Evolutionary conservation across 2,113 vertebrate species (phyloP).

Genomic region (Raja brachyura): DNA sequence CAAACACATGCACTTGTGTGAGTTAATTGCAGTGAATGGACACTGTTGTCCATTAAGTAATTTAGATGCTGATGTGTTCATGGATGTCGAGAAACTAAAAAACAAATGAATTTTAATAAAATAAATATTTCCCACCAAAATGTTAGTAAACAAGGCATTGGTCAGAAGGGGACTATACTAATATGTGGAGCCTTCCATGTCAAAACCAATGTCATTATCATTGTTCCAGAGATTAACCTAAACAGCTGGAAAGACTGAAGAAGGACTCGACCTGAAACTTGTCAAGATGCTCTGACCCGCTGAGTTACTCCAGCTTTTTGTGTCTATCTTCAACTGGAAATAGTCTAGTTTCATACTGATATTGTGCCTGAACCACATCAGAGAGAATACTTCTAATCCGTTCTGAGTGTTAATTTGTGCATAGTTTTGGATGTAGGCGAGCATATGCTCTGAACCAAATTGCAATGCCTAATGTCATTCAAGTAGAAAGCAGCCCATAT

Average conservation of each 20-base stretch:
- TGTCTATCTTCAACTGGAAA: too few relatives aligned
- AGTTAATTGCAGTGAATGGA: neutral
- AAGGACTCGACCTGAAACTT: too few relatives aligned
- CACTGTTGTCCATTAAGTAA: neutral
- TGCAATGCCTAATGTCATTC: neutral
- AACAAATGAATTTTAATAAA: too few relatives aligned
- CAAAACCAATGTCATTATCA: neutral
- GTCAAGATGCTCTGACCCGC: too few relatives aligned
- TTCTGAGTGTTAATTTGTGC: neutral
- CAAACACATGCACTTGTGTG: too few relatives aligned
- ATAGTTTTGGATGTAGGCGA: neutral
- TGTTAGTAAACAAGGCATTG: neutral
- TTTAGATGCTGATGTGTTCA: neutral
- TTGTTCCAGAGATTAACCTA: neutral
- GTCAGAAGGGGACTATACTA: neutral
- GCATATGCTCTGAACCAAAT: neutral
- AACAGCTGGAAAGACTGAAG: neutral
- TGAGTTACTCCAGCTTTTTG: too few relatives aligned
- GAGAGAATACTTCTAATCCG: neutral
- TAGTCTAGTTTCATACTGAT: neutral
- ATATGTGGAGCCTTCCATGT: neutral
- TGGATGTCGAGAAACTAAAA: neutral
- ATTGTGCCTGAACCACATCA: neutral
- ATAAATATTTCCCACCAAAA: neutral
- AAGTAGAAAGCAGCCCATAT: neutral